A percentile compares a stretch with the other conserved stretches of the same genome.
Evolutionary conservation across 2,797 vertebrate species (phyloP).

Genomic region (Aphelocoma californica): DNA sequence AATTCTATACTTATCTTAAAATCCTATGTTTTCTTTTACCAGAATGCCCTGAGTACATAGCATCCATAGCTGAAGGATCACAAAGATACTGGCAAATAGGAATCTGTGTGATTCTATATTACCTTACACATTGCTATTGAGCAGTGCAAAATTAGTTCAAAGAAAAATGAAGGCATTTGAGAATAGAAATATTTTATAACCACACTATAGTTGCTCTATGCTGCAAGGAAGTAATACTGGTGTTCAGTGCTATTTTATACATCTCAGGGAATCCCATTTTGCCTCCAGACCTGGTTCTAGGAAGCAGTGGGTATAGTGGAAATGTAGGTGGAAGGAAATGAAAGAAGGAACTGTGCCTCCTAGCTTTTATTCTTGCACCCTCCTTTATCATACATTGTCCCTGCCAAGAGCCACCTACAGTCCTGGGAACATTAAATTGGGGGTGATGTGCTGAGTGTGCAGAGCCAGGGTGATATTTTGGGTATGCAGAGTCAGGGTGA

Average conservation of each 20-base stretch:
- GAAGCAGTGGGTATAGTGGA: not conserved
- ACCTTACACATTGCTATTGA: not conserved
- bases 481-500: not conserved
- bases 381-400: not conserved
- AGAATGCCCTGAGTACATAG: not conserved
- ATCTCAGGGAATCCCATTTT: not conserved
- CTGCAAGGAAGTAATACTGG: not conserved
- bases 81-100: not conserved
- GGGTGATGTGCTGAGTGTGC: not conserved
- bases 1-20: not conserved
- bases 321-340: not conserved
- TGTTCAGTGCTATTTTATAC: not conserved
- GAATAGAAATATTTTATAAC: not conserved
- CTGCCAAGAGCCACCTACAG: not conserved
- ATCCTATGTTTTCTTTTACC: not conserved
- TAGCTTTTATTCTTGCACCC: not conserved
- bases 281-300: not conserved
- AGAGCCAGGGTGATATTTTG: not conserved
- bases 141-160: not conserved
- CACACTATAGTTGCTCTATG: not conserved
- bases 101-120: not conserved
- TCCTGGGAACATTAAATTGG: not conserved
- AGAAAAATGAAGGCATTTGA: not conserved
- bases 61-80: not conserved
- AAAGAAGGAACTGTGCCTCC: not conserved